Conservation (phyloP, 2,888 invertebrate species). For the Brenthis daphne region DNA sequence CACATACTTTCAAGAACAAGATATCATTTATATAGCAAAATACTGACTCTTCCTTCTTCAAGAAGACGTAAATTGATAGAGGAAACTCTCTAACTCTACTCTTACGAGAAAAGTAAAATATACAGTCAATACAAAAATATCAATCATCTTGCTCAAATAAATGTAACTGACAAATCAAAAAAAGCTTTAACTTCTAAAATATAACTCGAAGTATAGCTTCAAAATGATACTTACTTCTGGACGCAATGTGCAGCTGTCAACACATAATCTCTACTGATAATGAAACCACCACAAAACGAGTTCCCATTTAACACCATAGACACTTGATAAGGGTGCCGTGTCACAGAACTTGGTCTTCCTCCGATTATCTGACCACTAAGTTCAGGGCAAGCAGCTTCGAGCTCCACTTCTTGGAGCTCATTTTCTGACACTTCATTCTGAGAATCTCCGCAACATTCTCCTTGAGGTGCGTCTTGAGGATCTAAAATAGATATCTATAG, state of each 20-base stretch:
- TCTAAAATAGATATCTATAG: slow-evolving; percentile 50
- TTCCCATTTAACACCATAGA: slow-evolving; percentile 75
- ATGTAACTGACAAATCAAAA: too few species aligned
- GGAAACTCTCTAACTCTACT: too few species aligned
- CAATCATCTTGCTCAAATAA: too few species aligned
- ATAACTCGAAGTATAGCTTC: not conserved
- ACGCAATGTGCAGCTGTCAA: slow-evolving; percentile 77
- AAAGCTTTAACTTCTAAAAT: not conserved
- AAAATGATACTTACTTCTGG: slow-evolving; percentile 62
- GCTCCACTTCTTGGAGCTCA: slow-evolving; percentile 56
- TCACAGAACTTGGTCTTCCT: slow-evolving; percentile 66
- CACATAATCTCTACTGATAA: slow-evolving; percentile 67
- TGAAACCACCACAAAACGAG: slow-evolving; percentile 77
- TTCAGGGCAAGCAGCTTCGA: slow-evolving; percentile 68
- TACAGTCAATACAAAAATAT: too few species aligned
- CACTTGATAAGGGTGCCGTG: slow-evolving; percentile 66
- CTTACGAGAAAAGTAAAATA: too few species aligned
- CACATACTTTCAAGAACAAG: too few species aligned
- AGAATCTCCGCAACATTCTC: slow-evolving; percentile 30
- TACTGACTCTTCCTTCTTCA: too few species aligned
- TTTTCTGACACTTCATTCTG: slow-evolving; percentile 47
- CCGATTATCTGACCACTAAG: slow-evolving; percentile 75
- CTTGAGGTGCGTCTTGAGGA: slow-evolving; percentile 61
- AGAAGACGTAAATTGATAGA: too few species aligned
- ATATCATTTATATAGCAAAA: too few species aligned